Percentiles rank a stretch among this genome's conserved stretches.
phyloP scores from a whole-genome alignment of 2,888 invertebrate species.

The Drosophila rubida region DNA sequence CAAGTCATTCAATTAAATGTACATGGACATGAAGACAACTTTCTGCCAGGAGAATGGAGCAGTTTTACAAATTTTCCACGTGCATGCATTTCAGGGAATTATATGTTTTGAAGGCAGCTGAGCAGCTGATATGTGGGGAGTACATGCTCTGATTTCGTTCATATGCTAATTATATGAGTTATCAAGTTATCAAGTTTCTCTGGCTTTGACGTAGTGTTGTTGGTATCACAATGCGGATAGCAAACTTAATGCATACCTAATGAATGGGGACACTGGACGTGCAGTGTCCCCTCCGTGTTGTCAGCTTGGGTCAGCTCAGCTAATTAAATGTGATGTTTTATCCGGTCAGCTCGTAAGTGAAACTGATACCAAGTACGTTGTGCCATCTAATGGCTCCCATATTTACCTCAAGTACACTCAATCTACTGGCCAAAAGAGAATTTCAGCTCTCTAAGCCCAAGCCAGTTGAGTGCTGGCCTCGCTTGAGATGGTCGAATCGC shows the following conservation, averaged over 20 bases:
- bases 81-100: constrained; percentile 36
- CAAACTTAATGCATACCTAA: constrained; percentile 73
- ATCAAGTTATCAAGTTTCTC: constrained; percentile 65
- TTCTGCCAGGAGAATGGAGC: neutral
- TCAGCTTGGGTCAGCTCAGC: constrained; percentile 10
- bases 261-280: constrained; percentile 48
- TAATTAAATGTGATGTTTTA: constrained; percentile 71
- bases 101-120: constrained; percentile 15
- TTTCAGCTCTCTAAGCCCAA: constrained; percentile 6
- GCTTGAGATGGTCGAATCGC: constrained; percentile 7
- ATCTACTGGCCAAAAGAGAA: constrained; percentile 6
- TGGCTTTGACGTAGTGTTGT: constrained; percentile 35
- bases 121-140: constrained; percentile 12
- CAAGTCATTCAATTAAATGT: constrained; percentile 10
- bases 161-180: constrained; percentile 73
- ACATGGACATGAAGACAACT: neutral
- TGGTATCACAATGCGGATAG: constrained; percentile 10
- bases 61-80: constrained; percentile 53
- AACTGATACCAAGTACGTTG: constrained; percentile 48
- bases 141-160: constrained; percentile 60
- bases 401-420: constrained; percentile 19
- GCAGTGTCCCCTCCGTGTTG: neutral
- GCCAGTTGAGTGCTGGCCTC: constrained; percentile 1
- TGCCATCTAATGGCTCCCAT: constrained; percentile 13
- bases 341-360: constrained; percentile 40